Evolutionary conservation across 1,140 invertebrate genomes (phyloP).

Genomic region (Apis laboriosa): DNA sequence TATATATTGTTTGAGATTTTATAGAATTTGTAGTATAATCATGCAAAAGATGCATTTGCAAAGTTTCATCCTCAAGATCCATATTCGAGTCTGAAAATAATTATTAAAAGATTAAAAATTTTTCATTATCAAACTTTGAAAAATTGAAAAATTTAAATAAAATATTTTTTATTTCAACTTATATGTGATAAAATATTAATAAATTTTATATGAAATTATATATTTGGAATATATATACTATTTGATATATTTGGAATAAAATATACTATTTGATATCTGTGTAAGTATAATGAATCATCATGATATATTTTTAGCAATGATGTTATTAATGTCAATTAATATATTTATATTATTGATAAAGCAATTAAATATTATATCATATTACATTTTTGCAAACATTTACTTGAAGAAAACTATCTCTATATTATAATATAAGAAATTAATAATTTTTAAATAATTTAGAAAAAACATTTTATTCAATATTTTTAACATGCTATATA

Average conservation of each 20-base stretch:
- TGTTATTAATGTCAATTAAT: constrained; percentile 1
- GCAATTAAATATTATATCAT: constrained; percentile 2
- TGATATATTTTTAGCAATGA: constrained; percentile 17
- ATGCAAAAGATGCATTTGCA: constrained; percentile 49
- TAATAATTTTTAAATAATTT: background rate
- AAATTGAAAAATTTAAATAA: background rate
- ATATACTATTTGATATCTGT: background rate
- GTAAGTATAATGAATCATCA: constrained; percentile 1
- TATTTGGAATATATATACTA: background rate
- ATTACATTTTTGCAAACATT: background rate
- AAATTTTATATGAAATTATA: background rate
- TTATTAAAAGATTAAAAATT: background rate
- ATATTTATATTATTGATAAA: background rate
- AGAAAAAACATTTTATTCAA: background rate
- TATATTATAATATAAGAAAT: background rate
- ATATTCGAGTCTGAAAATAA: constrained; percentile 21
- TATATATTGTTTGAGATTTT: constrained; percentile 25
- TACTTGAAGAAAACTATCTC: background rate
- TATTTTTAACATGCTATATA: too few species aligned
- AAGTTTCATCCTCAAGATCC: constrained; percentile 33
- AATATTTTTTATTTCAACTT: background rate
- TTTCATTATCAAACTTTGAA: background rate
- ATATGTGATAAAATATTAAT: background rate
- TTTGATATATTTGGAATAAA: background rate
- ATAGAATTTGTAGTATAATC: background rate